Evolutionary conservation across 2,797 vertebrate species (phyloP), one percentile per base, ranked within the genome.

Genomic region (Ceryle rudis): DNA sequence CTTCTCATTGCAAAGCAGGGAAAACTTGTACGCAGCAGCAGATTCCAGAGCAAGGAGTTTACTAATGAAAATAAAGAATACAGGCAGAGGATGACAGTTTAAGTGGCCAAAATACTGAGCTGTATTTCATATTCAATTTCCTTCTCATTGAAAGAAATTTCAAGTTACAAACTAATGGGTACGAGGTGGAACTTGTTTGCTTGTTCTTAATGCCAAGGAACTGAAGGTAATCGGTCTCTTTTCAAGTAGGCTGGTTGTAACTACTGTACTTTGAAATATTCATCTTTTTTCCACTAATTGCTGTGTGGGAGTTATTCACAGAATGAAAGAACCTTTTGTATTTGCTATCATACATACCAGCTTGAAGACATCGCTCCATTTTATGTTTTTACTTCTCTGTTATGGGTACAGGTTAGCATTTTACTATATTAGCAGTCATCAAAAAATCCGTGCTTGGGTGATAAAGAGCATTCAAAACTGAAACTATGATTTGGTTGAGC

Each of bases 321-420:
- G 95, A 97, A 96, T 92, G 95, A 97, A 97, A 94, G 97, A 97
- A 81, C 60, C 84, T 97, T 96, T 97, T 96, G 96, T 97, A 84
- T 96, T 97, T 95, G 80, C 69, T 97, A 47, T 95, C 9, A 0
- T 89, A 94, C 82, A 86, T 64, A 86, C 89, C 92, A 93, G 92
- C 94, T 95, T 94, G 71, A 93, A 97, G 91, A 94, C 83, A 95
- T 86, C 29, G 21, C 74, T 96, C 94, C 67, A 51, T 95, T 96
- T 82, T 86, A 82, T 92, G 93, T 81, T 93, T 96, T 88, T 89
- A 55, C 96, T 95, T 92, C 93, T 94, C 81, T 96, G 83, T 95
- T 94, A 94, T 82, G 41, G 10, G 86, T 86, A 94, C 87, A 95
- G 74, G 86, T 96, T 96, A 93, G 84, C 71, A 78, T 97, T 96